Percentiles rank a stretch among this genome's conserved stretches.
These are phyloP conservation scores for Donacobius atricapilla DNA, from an alignment of 2,113 vertebrate genomes.

Conservation along the genomic window DNA sequence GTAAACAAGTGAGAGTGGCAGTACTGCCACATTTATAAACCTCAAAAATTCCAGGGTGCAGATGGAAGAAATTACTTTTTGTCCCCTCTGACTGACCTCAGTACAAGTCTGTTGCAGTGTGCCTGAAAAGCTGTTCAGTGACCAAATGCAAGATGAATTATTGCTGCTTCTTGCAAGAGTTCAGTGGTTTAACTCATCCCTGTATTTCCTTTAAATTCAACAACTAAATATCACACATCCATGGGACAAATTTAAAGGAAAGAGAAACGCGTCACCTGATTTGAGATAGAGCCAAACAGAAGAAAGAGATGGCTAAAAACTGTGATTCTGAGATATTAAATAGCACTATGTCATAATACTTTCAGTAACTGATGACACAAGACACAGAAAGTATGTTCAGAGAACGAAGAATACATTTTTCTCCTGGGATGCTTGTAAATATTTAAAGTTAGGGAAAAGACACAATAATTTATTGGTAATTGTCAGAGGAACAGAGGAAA, in stretches of 20 bases:
- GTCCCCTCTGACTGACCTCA: background rate
- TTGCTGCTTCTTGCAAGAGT: background rate
- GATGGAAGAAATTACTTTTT: background rate
- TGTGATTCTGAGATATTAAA: background rate
- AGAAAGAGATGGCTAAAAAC: background rate
- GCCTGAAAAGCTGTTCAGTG: background rate
- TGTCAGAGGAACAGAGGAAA: background rate
- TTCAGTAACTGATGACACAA: background rate
- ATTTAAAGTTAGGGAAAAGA: background rate
- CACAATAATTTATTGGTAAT: background rate
- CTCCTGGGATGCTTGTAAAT: background rate
- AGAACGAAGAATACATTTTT: background rate
- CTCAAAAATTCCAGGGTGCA: background rate
- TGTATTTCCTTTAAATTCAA: background rate
- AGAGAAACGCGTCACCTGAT: background rate
- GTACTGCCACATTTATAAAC: background rate
- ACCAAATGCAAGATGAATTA: background rate
- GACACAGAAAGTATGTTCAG: background rate
- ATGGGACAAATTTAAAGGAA: background rate
- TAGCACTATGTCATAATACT: background rate
- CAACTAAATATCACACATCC: background rate
- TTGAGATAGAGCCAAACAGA: background rate
- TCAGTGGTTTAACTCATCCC: background rate
- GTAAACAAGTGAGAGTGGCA: background rate
- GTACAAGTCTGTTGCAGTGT: background rate